Evolutionary conservation across 1,140 invertebrate species (phyloP).

Genomic region (Theocolax elegans): DNA sequence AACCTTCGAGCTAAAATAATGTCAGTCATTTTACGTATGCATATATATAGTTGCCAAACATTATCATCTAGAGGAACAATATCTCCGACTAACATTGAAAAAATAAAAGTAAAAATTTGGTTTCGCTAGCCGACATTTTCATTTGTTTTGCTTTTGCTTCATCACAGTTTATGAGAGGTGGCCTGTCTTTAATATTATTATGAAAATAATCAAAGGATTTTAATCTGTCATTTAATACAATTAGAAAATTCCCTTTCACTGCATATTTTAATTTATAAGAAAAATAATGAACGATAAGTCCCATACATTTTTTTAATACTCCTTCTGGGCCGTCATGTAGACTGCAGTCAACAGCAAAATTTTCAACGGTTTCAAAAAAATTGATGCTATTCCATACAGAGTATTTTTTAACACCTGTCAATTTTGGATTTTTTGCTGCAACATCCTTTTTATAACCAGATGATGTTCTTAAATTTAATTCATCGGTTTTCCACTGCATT

Average conservation of each 20-base stretch:
- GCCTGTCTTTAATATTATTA: neutral
- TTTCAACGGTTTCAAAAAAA: neutral
- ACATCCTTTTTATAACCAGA: neutral
- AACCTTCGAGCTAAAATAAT: neutral
- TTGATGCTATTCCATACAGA: neutral
- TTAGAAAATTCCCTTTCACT: neutral
- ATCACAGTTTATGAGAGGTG: neutral
- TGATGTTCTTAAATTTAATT: neutral
- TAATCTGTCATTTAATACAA: neutral
- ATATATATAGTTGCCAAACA: neutral
- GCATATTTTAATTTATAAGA: neutral
- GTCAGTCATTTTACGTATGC: neutral
- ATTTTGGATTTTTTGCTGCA: neutral
- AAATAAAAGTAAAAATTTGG: neutral
- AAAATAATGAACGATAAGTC: neutral
- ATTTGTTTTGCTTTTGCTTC: neutral
- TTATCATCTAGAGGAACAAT: neutral
- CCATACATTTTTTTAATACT: neutral
- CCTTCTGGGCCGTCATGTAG: neutral
- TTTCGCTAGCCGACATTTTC: neutral
- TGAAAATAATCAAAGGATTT: neutral
- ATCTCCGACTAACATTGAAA: neutral
- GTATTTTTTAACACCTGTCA: neutral
- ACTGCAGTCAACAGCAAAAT: neutral
- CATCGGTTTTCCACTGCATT: neutral